phyloP scores from a whole-genome alignment of 1,140 invertebrate species.

The Drosophila santomea region DNA sequence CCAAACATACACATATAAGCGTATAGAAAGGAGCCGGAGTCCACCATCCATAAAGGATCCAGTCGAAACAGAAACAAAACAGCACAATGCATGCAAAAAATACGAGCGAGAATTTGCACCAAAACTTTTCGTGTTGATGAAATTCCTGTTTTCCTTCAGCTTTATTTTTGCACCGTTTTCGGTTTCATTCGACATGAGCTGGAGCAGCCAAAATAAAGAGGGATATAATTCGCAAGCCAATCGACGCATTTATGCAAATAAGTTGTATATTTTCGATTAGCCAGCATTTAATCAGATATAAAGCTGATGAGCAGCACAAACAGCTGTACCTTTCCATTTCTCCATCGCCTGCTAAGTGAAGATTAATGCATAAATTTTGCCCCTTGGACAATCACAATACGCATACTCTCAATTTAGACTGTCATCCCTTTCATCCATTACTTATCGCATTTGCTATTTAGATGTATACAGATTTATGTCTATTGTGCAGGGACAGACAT shows the following conservation, averaged over 20 bases:
- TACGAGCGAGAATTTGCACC: slow-evolving; percentile 21
- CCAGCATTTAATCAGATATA: slow-evolving; percentile 54
- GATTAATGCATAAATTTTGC: slow-evolving; percentile 79
- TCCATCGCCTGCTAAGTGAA: slow-evolving; percentile 42
- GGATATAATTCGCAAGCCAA: neutral
- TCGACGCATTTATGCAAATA: slow-evolving; percentile 70
- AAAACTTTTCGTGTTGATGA: slow-evolving; percentile 21
- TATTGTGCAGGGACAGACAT: slow-evolving; percentile 8
- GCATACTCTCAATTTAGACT: slow-evolving; percentile 11
- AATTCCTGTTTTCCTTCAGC: slow-evolving; percentile 25
- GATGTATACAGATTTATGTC: slow-evolving; percentile 29
- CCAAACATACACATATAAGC: slow-evolving; percentile 53
- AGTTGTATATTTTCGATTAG: slow-evolving; percentile 69
- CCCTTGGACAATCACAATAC: slow-evolving; percentile 40
- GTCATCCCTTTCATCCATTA: slow-evolving; percentile 45
- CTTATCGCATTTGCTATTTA: slow-evolving; percentile 77
- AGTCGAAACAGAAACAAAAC: slow-evolving; percentile 20
- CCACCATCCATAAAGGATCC: slow-evolving; percentile 44
- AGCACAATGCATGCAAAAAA: slow-evolving; percentile 32
- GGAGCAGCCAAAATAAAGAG: too few species aligned
- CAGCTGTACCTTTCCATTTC: slow-evolving; percentile 9
- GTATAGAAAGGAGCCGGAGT: slow-evolving; percentile 18
- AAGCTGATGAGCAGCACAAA: slow-evolving; percentile 33
- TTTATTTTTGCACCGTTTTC: slow-evolving; percentile 25
- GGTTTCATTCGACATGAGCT: slow-evolving; percentile 26